Percentiles rank a stretch among this genome's conserved stretches.
Evolutionary conservation across 2,888 invertebrate species (phyloP).

Genomic region (Podabrus alpinus): DNA sequence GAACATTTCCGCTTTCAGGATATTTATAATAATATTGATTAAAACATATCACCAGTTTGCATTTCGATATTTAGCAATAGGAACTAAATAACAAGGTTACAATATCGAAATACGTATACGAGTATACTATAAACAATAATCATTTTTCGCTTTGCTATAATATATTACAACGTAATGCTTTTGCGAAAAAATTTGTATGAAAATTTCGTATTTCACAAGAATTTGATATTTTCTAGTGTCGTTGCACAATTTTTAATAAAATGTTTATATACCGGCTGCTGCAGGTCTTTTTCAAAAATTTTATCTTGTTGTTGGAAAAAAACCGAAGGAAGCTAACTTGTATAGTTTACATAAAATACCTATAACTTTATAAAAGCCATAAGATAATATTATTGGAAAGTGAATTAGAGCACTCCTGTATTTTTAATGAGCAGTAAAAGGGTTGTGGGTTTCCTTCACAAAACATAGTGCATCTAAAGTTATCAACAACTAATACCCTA

Average conservation of each 20-base stretch:
- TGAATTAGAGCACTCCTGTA: background rate
- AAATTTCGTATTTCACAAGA: background rate
- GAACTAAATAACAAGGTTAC: background rate
- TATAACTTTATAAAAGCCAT: background rate
- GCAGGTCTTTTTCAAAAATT: too few species aligned
- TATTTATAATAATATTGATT: slow-evolving; percentile 26
- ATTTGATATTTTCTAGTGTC: background rate
- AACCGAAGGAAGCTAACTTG: too few species aligned
- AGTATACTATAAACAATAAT: background rate
- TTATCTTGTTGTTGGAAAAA: too few species aligned
- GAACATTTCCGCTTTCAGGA: slow-evolving; percentile 15
- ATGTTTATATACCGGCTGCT: too few species aligned
- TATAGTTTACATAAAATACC: too few species aligned
- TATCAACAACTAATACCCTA: too few species aligned
- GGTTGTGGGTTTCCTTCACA: background rate
- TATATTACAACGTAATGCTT: too few species aligned
- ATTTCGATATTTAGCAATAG: background rate
- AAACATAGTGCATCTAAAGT: background rate
- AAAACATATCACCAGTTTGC: background rate
- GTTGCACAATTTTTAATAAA: too few species aligned
- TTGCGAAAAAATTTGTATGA: background rate
- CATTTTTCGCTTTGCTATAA: background rate
- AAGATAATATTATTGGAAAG: background rate
- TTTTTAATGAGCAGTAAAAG: background rate
- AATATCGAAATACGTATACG: too few species aligned